Conservation (phyloP, 2,888 invertebrate genomes). For the Stenichneumon culpator region DNA sequence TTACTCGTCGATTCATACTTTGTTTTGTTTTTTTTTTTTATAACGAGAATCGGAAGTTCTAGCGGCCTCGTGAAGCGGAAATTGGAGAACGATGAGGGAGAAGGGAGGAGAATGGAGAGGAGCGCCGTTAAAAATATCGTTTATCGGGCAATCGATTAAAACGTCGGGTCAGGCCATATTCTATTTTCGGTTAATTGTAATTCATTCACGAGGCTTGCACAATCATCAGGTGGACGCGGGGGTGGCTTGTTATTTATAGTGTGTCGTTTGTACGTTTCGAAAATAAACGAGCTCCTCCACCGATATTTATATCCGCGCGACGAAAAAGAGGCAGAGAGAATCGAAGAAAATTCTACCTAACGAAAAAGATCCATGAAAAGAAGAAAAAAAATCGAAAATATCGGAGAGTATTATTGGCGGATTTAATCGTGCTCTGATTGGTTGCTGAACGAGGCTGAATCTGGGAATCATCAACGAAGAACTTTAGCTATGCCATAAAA, state of each 20-base stretch:
- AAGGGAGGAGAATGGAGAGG: too few relatives aligned
- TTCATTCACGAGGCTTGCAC: constrained; percentile 36
- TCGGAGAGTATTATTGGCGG: neutral
- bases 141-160: constrained; percentile 17
- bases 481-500: too few relatives aligned
- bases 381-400: neutral
- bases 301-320: constrained; percentile 6
- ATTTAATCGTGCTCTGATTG: too few relatives aligned
- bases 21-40: too few relatives aligned
- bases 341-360: neutral
- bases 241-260: neutral
- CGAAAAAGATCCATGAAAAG: neutral
- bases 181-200: constrained; percentile 37
- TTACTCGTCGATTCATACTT: too few relatives aligned
- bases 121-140: neutral
- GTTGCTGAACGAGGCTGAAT: too few relatives aligned
- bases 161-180: neutral
- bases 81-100: too few relatives aligned
- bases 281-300: neutral
- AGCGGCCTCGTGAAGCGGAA: too few relatives aligned
- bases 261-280: neutral
- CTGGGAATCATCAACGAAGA: too few relatives aligned
- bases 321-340: neutral
- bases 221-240: constrained; percentile 52
- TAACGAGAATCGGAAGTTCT: too few relatives aligned